Evolutionary conservation across 2,113 vertebrate genomes (phyloP), one percentile per base, ranked within the genome.

Genomic region (Channa maculata): DNA sequence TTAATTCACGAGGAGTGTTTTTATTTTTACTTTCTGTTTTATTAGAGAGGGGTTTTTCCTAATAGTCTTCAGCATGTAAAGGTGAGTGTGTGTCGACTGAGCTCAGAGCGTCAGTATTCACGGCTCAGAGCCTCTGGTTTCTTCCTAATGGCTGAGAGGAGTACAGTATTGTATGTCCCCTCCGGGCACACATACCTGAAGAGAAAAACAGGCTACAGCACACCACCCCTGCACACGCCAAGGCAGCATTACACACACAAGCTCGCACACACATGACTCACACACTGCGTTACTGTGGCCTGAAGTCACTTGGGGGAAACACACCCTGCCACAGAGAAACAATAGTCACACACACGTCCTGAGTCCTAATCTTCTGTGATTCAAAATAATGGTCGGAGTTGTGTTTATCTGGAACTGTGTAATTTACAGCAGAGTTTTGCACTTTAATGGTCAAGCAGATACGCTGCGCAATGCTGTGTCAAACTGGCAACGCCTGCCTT

Each of bases 181-280:
- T 86, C 83, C 51, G 84, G 94, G 91, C 87, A 85, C 90, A 85
- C 88, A 95, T 94, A 95, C 93, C 93, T 92, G 91, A 90, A 88
- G 88, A 78, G 88, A 83, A 84, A 84, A 92, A 92, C 93, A 94
- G 87, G 91, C 91, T 91, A 8, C 71, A 81, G 86, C 87, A 87
- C 89, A 90, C 87, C 91, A 85, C 86, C 89, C 89, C 90, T 88
- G 87, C 91, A 90, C 92, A 92, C 92, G 86, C 90, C 88, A 81
- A 65, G 79, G 79, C 89, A 90, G 65, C 71, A 62, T 70, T 73
- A 86, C 85, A 89, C 71, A 70, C 63, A 66, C 78, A 78, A 53
- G 75, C 62, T 62, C 79, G 62, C 83, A 79, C 61, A 65, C 54
- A 45, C 49, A 67, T 75, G 77, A 80, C 61, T 73, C 54, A 80